Percentiles rank a stretch among this genome's conserved stretches.
These are phyloP conservation scores for Phymastichus coffea DNA, from an alignment of 1,140 invertebrate genomes.

Conservation along the genomic window DNA sequence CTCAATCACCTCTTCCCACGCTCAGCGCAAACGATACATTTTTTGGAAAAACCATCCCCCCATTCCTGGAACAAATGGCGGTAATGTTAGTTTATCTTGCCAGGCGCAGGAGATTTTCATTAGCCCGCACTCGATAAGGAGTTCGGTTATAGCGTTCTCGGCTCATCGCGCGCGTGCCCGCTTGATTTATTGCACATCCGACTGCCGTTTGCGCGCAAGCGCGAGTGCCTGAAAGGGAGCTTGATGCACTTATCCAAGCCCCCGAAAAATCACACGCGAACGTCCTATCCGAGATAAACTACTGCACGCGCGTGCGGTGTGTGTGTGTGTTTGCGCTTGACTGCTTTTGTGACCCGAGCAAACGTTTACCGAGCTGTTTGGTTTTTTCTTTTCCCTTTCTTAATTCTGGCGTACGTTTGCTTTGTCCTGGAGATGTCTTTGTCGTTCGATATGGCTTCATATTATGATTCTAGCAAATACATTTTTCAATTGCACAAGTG, in stretches of 20 bases:
- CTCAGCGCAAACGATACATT: neutral
- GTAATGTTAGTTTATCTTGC: slow-evolving; percentile 27
- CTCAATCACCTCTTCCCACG: neutral
- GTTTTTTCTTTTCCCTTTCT: too few species aligned
- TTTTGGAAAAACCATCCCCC: neutral
- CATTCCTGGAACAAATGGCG: slow-evolving; percentile 5
- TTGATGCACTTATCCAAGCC: too few species aligned
- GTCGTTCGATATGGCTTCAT: too few species aligned
- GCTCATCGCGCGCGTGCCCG: slow-evolving; percentile 22
- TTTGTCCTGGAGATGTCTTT: too few species aligned
- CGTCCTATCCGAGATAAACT: neutral
- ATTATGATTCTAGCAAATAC: too few species aligned
- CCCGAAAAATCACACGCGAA: neutral
- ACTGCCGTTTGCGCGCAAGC: neutral
- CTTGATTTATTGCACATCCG: slow-evolving; percentile 19
- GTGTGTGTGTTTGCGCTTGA: too few species aligned
- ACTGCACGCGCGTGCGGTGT: too few species aligned
- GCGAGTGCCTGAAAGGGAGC: too few species aligned
- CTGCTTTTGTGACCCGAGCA: too few species aligned
- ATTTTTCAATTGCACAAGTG: too few species aligned
- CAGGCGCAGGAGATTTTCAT: slow-evolving; percentile 20
- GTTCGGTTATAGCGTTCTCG: slow-evolving; percentile 21
- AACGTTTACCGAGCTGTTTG: too few species aligned
- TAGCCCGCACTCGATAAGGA: slow-evolving; percentile 18
- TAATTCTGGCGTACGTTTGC: too few species aligned